Base-by-base conservation (phyloP, 1,140 invertebrate species). In the Drosophila orena region DNA sequence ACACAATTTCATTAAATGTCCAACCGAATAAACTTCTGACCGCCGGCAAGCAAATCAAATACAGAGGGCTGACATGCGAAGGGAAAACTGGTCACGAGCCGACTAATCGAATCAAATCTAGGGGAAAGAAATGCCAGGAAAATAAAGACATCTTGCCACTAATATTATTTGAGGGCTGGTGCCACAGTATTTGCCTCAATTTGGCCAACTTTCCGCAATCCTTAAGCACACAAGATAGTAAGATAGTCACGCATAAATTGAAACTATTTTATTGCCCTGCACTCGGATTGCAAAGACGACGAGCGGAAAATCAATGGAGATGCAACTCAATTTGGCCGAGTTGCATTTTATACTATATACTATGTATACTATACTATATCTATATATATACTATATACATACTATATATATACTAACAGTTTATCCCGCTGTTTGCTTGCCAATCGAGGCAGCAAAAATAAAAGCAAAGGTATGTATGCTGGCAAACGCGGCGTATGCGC, bases 231-330 rank as follows among this genome's bases (percentile, higher is more conserved):
- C 1, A 15, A 22, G 34, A 58, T 30, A 38, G 55, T 59, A 15
- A 22, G 34, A 58, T 30, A 38, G 55, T 59, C 59, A 59, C 14
- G 49, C 66, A 69, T 69, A 49, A 56, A 56, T 54, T 69, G 35
- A n/a, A 24, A 69, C n/a, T 12, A 56, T 70, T 70, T 70, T 69
- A 70, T 70, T 49, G 56, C 53, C 57, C 44, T 81, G 79, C 79
- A 78, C 53, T 73, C 57, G 61, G 68, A 78, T 81, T 73, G 79
- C 60, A 62, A 61, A 81, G 58, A 71, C 55, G 56, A 20, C 30
- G 30, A 30, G 42, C 1, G 1, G 47, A 69, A 69, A 22, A 50
- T 42, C 38, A 40, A 54, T 43, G 44, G 47, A 52, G 42, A 69
- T 70, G 57, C 64, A 37, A 70, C 65, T 70, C 65, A 40, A 70